phyloP scores from a whole-genome alignment of 2,113 vertebrate genomes.

The Rhabdomys dilectus region DNA sequence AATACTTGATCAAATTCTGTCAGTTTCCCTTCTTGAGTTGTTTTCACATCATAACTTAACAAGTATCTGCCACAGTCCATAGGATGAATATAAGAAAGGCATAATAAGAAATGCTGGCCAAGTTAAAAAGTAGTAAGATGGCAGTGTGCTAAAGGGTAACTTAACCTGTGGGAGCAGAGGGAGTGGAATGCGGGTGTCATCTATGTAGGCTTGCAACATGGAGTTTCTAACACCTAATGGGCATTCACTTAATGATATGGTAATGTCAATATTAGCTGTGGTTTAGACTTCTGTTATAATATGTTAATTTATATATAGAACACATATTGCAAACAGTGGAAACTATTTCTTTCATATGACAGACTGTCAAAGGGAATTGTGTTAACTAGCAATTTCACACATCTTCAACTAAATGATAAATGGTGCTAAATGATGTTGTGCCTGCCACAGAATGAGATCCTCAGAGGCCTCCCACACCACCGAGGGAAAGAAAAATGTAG shows the following conservation, averaged over 20 bases:
- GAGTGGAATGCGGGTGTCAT: not conserved
- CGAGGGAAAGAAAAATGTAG: not conserved
- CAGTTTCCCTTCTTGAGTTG: slow-evolving; percentile 23
- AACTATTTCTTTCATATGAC: slow-evolving; percentile 66
- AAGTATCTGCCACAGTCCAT: not conserved
- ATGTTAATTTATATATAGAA: slow-evolving; percentile 60
- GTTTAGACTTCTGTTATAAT: slow-evolving; percentile 67
- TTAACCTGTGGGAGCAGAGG: not conserved
- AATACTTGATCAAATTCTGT: slow-evolving; percentile 49
- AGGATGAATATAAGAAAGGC: not conserved
- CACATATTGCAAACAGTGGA: slow-evolving; percentile 64
- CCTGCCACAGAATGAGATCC: slow-evolving; percentile 30
- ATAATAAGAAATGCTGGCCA: not conserved
- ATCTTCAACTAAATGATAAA: slow-evolving; percentile 71
- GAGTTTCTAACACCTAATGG: not conserved
- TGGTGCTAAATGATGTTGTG: slow-evolving; percentile 48
- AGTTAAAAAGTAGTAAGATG: not conserved
- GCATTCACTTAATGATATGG: slow-evolving; percentile 14
- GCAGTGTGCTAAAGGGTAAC: not conserved
- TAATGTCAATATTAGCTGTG: slow-evolving; percentile 67
- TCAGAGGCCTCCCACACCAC: slow-evolving; percentile 2
- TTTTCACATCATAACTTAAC: slow-evolving; percentile 63
- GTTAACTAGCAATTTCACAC: slow-evolving; percentile 75
- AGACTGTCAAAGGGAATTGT: slow-evolving; percentile 60
- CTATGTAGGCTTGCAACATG: not conserved